Conservation (phyloP, 2,888 invertebrate genomes). For the Macrophya annulata region DNA sequence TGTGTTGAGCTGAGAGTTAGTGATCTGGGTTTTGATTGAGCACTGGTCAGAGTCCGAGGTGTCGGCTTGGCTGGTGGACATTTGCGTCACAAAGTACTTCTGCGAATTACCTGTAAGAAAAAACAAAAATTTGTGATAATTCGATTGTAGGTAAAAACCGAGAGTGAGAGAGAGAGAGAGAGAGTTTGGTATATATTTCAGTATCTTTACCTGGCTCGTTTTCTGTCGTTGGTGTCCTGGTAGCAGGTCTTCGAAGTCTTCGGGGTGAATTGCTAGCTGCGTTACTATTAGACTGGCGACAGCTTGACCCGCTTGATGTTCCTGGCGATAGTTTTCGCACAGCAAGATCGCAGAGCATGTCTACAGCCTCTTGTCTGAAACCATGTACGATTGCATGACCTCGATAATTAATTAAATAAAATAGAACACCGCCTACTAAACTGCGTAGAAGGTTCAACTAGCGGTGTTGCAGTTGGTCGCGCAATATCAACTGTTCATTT, state of each 20-base stretch:
- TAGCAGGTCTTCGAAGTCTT: slow-evolving; percentile 82
- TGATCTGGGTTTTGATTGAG: slow-evolving; percentile 75
- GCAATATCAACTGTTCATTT: slow-evolving; percentile 1
- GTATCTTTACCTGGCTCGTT: slow-evolving; percentile 71
- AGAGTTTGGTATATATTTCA: slow-evolving; percentile 11
- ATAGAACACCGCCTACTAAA: slow-evolving; percentile 42
- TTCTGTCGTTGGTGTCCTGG: slow-evolving; percentile 80
- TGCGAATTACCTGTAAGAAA: slow-evolving; percentile 38
- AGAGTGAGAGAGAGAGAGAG: not conserved
- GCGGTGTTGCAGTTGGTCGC: not conserved
- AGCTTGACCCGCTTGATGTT: slow-evolving; percentile 76
- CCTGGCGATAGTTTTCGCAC: slow-evolving; percentile 88
- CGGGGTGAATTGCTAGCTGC: slow-evolving; percentile 84
- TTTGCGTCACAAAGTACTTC: slow-evolving; percentile 60
- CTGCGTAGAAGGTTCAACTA: not conserved
- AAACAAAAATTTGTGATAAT: not conserved
- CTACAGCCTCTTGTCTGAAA: slow-evolving; percentile 90
- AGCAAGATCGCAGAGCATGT: slow-evolving; percentile 91
- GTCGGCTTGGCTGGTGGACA: slow-evolving; percentile 71
- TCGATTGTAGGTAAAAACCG: not conserved
- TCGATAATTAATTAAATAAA: slow-evolving; percentile 42
- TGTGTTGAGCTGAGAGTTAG: slow-evolving; percentile 72
- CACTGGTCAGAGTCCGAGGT: slow-evolving; percentile 76
- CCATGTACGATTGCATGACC: slow-evolving; percentile 36
- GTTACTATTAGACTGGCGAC: slow-evolving; percentile 77